Evolutionary conservation across 1,140 invertebrate species (phyloP).

Genomic region (Drosophila azteca): DNA sequence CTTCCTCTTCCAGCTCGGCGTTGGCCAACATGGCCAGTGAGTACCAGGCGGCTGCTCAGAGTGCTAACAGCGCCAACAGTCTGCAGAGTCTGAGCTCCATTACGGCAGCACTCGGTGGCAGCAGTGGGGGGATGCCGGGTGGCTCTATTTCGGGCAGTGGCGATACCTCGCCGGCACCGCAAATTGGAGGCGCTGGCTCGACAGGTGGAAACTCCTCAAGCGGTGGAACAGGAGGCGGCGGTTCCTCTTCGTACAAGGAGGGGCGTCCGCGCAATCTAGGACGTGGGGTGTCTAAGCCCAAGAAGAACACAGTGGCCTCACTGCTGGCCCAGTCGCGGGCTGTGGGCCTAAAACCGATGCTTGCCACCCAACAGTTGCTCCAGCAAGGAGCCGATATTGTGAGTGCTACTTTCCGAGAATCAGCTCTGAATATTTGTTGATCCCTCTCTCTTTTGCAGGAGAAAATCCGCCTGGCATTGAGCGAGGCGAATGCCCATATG

Average conservation of each 20-base stretch:
- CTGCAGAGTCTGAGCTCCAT: slow-evolving; percentile 83
- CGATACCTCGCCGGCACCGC: slow-evolving; percentile 62
- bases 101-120: slow-evolving; percentile 76
- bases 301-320: slow-evolving; percentile 95
- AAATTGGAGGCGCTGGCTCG: slow-evolving; percentile 33
- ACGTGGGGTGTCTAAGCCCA: slow-evolving; percentile 92
- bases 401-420: slow-evolving; percentile 26
- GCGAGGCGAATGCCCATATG: slow-evolving; percentile 84
- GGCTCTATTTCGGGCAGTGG: slow-evolving; percentile 72
- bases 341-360: slow-evolving; percentile 87
- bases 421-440: too few species aligned
- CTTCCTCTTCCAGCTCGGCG: slow-evolving; percentile 23
- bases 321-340: slow-evolving; percentile 92
- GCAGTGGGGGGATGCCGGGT: slow-evolving; percentile 64
- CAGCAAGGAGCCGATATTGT: slow-evolving; percentile 84
- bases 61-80: slow-evolving; percentile 54
- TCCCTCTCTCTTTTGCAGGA: slow-evolving; percentile 68
- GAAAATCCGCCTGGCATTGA: slow-evolving; percentile 85
- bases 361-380: slow-evolving; percentile 85
- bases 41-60: slow-evolving; percentile 46
- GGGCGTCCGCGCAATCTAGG: slow-evolving; percentile 92
- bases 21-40: slow-evolving; percentile 50
- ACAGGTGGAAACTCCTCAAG: slow-evolving; percentile 8
- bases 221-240: slow-evolving; percentile 38
- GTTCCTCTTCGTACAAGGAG: slow-evolving; percentile 85